Percentiles rank a stretch among this genome's conserved stretches.
phyloP scores from a whole-genome alignment of 1,140 invertebrate species.

The Macrostomum lignano region DNA sequence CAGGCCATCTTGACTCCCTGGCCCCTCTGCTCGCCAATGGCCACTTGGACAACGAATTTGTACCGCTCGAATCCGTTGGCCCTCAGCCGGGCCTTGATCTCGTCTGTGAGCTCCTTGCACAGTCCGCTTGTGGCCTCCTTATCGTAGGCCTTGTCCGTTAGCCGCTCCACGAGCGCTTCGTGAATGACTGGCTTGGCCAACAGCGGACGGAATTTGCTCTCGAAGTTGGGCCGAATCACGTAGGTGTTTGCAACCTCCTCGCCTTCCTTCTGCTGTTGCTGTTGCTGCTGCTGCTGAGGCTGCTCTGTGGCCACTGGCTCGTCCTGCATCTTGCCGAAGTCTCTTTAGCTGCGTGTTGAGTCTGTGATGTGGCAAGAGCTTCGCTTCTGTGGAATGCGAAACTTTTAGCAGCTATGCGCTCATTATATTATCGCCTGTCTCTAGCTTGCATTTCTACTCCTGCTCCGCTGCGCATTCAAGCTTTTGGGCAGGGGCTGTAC shows the following conservation, averaged over 20 bases:
- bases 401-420: too few relatives aligned
- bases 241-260: slow-evolving; percentile 13
- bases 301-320: too few relatives aligned
- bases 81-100: background rate
- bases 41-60: slow-evolving; percentile 49
- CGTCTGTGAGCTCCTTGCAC: background rate
- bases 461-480: too few relatives aligned
- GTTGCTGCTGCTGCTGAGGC: too few relatives aligned
- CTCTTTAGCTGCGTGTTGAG: too few relatives aligned
- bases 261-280: too few relatives aligned
- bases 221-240: slow-evolving; percentile 15
- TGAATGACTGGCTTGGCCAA: slow-evolving; percentile 44
- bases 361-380: too few relatives aligned
- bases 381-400: too few relatives aligned
- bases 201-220: slow-evolving; percentile 35
- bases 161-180: slow-evolving; percentile 36
- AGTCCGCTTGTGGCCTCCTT: slow-evolving; percentile 11
- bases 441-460: too few relatives aligned
- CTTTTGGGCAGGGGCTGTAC: too few relatives aligned
- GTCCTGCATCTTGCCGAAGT: too few relatives aligned
- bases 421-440: too few relatives aligned
- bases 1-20: slow-evolving; percentile 49
- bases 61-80: slow-evolving; percentile 33
- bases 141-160: slow-evolving; percentile 38
- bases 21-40: slow-evolving; percentile 48